These are phyloP conservation scores for Hybognathus amarus DNA, from an alignment of 2,797 vertebrate genomes.

Conservation along the genomic window DNA sequence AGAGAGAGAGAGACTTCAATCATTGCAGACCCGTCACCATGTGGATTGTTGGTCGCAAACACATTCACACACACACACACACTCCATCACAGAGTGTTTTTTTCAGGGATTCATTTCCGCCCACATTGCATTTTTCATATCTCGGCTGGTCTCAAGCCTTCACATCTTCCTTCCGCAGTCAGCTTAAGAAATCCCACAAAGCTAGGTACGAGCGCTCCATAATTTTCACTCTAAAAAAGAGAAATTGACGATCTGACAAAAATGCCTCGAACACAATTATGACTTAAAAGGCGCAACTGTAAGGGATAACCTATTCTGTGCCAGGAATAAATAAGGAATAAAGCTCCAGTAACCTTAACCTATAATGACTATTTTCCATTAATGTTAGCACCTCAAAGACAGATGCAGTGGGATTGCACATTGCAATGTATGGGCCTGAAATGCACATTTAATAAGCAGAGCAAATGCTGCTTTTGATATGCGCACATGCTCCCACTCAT, in stretches of 20 bases:
- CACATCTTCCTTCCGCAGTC: constrained; percentile 54
- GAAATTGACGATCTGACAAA: constrained; percentile 26
- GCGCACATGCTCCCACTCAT: constrained; percentile 24
- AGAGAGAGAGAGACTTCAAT: constrained; percentile 35
- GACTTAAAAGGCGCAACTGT: constrained; percentile 1
- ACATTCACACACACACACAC: not conserved
- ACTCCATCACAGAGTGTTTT: constrained; percentile 31
- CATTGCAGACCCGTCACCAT: constrained; percentile 41
- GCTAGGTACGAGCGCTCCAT: constrained; percentile 45
- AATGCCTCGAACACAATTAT: not conserved
- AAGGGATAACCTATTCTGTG: not conserved
- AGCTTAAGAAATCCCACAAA: constrained; percentile 58
- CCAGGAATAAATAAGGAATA: constrained; percentile 5
- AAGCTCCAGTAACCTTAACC: constrained; percentile 16
- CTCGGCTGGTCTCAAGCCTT: constrained; percentile 72
- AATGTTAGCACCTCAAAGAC: constrained; percentile 8
- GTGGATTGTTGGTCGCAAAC: constrained; percentile 29
- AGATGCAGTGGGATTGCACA: not conserved
- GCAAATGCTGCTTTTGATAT: constrained; percentile 42
- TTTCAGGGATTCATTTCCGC: constrained; percentile 65
- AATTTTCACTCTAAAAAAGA: constrained; percentile 24
- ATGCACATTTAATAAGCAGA: constrained; percentile 51
- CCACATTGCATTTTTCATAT: constrained; percentile 82
- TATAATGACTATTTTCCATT: constrained; percentile 35
- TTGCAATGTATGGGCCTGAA: constrained; percentile 25